phyloP scores from a whole-genome alignment of 2,888 invertebrate genomes.

The Athetis lepigone region DNA sequence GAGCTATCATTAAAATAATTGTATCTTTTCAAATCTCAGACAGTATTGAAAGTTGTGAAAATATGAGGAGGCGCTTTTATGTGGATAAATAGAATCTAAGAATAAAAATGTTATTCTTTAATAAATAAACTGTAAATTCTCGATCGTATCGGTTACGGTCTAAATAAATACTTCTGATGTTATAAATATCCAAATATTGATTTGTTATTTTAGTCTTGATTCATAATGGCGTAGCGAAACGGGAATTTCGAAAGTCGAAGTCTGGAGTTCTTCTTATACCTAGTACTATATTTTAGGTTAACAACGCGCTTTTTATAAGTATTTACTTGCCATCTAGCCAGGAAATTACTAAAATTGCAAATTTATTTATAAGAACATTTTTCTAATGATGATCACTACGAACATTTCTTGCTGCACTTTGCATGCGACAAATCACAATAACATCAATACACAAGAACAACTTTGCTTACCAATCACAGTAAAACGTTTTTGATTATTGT shows the following conservation, averaged over 20 bases:
- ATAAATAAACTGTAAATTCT: slow-evolving; percentile 16
- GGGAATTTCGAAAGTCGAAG: no score
- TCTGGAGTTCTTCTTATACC: no score
- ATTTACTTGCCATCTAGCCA: no score
- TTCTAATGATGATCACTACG: not conserved
- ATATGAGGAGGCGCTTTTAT: slow-evolving; percentile 3
- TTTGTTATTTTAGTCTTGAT: no score
- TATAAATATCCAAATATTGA: no score
- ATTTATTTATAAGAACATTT: not conserved
- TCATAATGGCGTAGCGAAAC: no score
- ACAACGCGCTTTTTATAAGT: no score
- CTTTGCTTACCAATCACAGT: slow-evolving; percentile 37
- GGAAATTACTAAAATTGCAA: no score
- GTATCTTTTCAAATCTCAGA: not conserved
- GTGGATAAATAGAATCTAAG: slow-evolving; percentile 22
- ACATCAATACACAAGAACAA: slow-evolving; percentile 10
- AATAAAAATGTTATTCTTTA: slow-evolving; percentile 28
- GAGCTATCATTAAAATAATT: not conserved
- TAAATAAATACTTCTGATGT: slow-evolving; percentile 12
- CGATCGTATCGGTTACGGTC: not conserved
- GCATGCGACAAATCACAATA: slow-evolving; percentile 27
- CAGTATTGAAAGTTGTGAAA: not conserved
- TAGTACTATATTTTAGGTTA: no score
- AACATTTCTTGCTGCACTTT: not conserved
- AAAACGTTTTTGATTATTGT: slow-evolving; percentile 59